Base-by-base conservation (phyloP, 2,888 invertebrate genomes). In the Pristionchus exspectatus region DNA sequence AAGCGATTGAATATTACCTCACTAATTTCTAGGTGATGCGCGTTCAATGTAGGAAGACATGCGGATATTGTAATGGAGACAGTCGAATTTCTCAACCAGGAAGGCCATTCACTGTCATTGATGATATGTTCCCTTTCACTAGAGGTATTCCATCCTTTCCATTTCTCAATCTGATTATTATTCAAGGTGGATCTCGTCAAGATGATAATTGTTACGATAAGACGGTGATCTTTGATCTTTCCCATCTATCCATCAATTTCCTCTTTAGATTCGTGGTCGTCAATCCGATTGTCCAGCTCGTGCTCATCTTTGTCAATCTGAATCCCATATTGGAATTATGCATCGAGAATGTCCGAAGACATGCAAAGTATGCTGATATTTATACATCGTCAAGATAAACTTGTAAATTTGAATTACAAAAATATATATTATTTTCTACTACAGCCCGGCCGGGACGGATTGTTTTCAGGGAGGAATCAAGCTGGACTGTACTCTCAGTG, bases 231-330 rank as follows among this genome's bases (percentile, higher is more conserved):
- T 74, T n/a, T n/a, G 9, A 24, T 74, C 16, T 74, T 30, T 33
- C 74, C 18, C 74, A 12, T 33, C 69, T 9, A 14, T 27, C 30
- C 69, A 18, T 69, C 0, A n/a, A 18, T 69, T 24, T 9, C 5
- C 33, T 18, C 33, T 74, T 14, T 27, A 74, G 74, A 74, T 74
- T 21, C 74, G 74, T 21, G 74, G 74, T 74, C 74, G 30, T 74
- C 74, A 16, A 30, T 74, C 74, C 1, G 74, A 74, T 74, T 74
- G 74, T 74, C 74, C 74, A 16, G 74, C 74, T 38, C 74, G 74
- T 74, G 74, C 38, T 74, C 74, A 74, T 74, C 74, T 74, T 30
- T 74, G 74, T 74, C 74, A 74, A 74, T 74, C 74, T 7, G 33
- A 74, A 74, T 14, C 74, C 18, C 74, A 74, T 27, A 74, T 74